Percentiles rank a stretch among this genome's conserved stretches.
These are phyloP conservation scores for Lasioglossum pauxillum DNA, from an alignment of 2,888 invertebrate genomes.

Conservation along the genomic window DNA sequence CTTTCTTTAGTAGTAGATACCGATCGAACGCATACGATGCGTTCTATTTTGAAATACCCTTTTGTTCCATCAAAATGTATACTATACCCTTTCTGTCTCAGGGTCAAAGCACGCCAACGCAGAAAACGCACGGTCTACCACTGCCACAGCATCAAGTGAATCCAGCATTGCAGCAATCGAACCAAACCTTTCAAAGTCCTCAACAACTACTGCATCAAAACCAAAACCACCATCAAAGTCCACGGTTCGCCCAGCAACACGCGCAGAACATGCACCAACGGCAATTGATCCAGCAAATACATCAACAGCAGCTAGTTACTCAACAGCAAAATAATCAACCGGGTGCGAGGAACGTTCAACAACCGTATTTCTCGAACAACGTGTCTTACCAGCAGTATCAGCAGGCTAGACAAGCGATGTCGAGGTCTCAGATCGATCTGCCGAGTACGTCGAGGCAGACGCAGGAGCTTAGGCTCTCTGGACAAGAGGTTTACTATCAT, in stretches of 20 bases:
- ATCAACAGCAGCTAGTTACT: conserved; percentile 83
- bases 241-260: conserved; percentile 80
- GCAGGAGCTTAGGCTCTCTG: conserved; percentile 77
- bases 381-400: conserved; percentile 80
- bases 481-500: conserved; percentile 81
- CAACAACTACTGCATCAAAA: conserved; percentile 80
- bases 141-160: conserved; percentile 72
- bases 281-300: conserved; percentile 83
- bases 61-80: not conserved
- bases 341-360: conserved; percentile 62
- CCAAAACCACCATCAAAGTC: conserved; percentile 79
- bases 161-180: conserved; percentile 64
- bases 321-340: conserved; percentile 74
- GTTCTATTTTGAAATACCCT: not conserved
- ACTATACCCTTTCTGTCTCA: conserved; percentile 25
- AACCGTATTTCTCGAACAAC: conserved; percentile 75
- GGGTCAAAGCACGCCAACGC: conserved; percentile 71
- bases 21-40: not conserved
- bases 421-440: conserved; percentile 81
- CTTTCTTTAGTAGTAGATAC: not conserved
- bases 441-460: conserved; percentile 81
- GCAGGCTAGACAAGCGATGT: conserved; percentile 78
- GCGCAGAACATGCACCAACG: conserved; percentile 82
- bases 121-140: conserved; percentile 76
- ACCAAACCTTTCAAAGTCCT: conserved; percentile 77